These are phyloP conservation scores for Adelphocoris suturalis DNA, from an alignment of 2,888 invertebrate genomes.

Conservation along the genomic window DNA sequence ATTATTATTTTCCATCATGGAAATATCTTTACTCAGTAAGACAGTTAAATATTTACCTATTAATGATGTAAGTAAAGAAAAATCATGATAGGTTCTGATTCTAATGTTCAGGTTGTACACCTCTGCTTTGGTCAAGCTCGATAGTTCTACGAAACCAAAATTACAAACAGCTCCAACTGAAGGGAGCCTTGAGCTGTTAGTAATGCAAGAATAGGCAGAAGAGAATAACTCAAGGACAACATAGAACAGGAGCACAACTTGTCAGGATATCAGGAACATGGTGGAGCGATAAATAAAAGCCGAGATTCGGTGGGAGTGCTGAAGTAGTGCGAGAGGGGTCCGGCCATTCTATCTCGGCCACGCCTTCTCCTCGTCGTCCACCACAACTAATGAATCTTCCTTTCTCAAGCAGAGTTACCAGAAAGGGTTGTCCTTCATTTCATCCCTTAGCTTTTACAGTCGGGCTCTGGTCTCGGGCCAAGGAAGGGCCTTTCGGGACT, in stretches of 20 bases:
- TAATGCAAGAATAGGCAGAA: not conserved
- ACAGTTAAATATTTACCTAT: too few relatives aligned
- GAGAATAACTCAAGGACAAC: not conserved
- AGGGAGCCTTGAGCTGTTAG: too few relatives aligned
- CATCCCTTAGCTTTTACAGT: not conserved
- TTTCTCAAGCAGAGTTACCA: not conserved
- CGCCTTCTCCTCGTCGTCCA: slow-evolving; percentile 27
- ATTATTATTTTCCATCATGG: too few relatives aligned
- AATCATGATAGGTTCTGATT: too few relatives aligned
- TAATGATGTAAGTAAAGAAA: too few relatives aligned
- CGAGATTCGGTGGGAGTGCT: slow-evolving; percentile 45
- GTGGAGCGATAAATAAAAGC: slow-evolving; percentile 52
- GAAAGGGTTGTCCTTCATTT: not conserved
- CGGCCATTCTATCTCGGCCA: slow-evolving; percentile 42
- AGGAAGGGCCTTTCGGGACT: not conserved
- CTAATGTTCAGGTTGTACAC: too few relatives aligned
- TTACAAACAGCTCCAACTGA: too few relatives aligned
- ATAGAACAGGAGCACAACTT: not conserved
- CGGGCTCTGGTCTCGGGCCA: not conserved
- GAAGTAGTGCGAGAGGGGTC: not conserved
- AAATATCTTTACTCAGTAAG: too few relatives aligned
- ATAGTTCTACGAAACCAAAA: too few relatives aligned
- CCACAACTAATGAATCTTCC: slow-evolving; percentile 51
- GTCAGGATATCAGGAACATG: slow-evolving; percentile 21
- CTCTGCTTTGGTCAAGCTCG: too few relatives aligned